Percentiles rank a stretch among this genome's conserved stretches.
phyloP scores from a whole-genome alignment of 2,888 invertebrate species.

The Timandra comae region DNA sequence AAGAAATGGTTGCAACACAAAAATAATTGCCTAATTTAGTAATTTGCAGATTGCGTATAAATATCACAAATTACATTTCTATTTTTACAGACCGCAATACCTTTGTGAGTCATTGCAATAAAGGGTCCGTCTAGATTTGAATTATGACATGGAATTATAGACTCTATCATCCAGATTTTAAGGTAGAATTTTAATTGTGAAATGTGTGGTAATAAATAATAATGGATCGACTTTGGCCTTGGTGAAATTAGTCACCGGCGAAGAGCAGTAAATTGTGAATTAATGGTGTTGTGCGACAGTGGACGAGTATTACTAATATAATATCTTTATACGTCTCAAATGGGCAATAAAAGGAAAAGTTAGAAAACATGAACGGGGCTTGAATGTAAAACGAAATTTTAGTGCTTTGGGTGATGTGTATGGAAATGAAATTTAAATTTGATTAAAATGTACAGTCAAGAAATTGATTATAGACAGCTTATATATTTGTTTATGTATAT shows the following conservation, averaged over 20 bases:
- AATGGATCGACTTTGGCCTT: constrained; percentile 70
- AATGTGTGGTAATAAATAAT: constrained; percentile 70
- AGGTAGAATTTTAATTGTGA: constrained; percentile 29
- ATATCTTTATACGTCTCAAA: no score
- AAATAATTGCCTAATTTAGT: no score
- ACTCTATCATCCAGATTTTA: constrained; percentile 33
- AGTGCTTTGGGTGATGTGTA: no score
- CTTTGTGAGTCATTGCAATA: constrained; percentile 51
- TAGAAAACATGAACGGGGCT: no score
- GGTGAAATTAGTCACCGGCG: constrained; percentile 61
- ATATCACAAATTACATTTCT: constrained; percentile 20
- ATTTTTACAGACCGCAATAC: constrained; percentile 54
- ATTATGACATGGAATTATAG: constrained; percentile 27
- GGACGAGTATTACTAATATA: constrained; percentile 13
- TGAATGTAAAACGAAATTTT: no score
- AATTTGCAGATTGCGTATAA: no score
- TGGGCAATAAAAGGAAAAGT: not conserved
- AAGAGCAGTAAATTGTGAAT: constrained; percentile 41
- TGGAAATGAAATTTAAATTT: no score
- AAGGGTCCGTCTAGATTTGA: constrained; percentile 52
- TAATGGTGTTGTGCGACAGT: constrained; percentile 38
- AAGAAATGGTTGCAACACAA: no score
- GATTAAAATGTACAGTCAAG: no score
- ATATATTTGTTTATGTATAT: no score
- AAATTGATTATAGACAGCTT: no score